Base-by-base conservation (phyloP, 2,888 invertebrate species). In the Odontomyia ornata region DNA sequence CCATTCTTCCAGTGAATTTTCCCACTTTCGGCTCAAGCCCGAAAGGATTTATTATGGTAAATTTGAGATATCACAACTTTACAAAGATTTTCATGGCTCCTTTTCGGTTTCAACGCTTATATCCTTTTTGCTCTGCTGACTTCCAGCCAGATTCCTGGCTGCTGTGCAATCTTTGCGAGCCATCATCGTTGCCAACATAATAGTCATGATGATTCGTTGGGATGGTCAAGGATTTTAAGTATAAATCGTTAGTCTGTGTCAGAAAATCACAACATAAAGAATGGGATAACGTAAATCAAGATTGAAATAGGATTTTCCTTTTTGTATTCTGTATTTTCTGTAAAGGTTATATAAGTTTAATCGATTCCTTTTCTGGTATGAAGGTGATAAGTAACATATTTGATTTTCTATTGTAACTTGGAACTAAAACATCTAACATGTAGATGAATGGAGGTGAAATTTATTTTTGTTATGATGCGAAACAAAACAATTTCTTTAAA, bases 31-130 rank as follows among this genome's bases (percentile, higher is more conserved):
- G 62, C 27, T 52, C 15, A 25, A 62, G 62, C 36, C 2, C 62
- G 15, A 11, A 15, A 65, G 36, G 65, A 65, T 65, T 65, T 65
- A 65, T 65, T 65, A 65, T 65, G 65, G 30, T 65, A 65, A 65
- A 65, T 65, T 65, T 65, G 65, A 65, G 36, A 65, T 18, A 65
- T 65, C 65, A 36, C 36, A 3, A 21, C 65, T 21, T 27, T 23
- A 23, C 18, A 60, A 65, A 18, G 65, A 36, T 28, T 30, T 36
- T 27, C 36, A 36, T 28, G 15, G 36, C 36, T 36, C 27, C 57
- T 18, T 65, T 65, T 36, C 18, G 36, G 65, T 21, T 36, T 4
- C 3, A 15, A n/a, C 65, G n/a, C 18, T 30, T 11, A 11, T 36
- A 2, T 30, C 9, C n/a, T 18, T n/a, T 65, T 18, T 18, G 18